A percentile compares a stretch with the other conserved stretches of the same genome.
Conservation (phyloP, 2,113 vertebrate species). For the Copsychus sechellarum region DNA sequence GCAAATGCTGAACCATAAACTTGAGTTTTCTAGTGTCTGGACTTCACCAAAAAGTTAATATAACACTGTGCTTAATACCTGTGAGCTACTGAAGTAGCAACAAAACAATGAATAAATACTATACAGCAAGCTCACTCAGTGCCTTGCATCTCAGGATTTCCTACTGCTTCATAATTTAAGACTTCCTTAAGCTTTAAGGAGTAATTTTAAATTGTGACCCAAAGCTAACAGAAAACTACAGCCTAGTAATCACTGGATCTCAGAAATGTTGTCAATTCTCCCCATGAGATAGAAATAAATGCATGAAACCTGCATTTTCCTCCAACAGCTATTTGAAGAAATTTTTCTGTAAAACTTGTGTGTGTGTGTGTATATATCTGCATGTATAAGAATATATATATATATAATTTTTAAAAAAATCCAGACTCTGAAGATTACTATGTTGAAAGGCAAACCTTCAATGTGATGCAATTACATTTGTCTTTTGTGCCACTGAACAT, state of each 20-base stretch:
- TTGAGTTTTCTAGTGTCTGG: background rate
- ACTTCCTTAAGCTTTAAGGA: slow-evolving; percentile 2
- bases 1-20: slow-evolving; percentile 24
- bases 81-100: slow-evolving; percentile 9
- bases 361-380: no score
- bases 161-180: slow-evolving; percentile 2
- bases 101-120: background rate
- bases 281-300: background rate
- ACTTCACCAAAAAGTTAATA: slow-evolving; percentile 1
- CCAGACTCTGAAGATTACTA: background rate
- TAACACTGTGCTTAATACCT: background rate
- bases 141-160: slow-evolving; percentile 1
- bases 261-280: background rate
- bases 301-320: background rate
- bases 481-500: background rate
- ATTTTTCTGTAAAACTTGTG: background rate
- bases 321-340: background rate
- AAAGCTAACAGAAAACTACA: slow-evolving; percentile 12
- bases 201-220: slow-evolving; percentile 4
- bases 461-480: background rate
- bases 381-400: background rate
- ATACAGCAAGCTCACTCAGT: background rate
- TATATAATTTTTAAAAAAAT: background rate
- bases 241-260: background rate
- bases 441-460: background rate